A percentile compares a stretch with the other conserved stretches of the same genome.
Conservation (phyloP, 2,888 invertebrate genomes). For the Acrobasis repandana region DNA sequence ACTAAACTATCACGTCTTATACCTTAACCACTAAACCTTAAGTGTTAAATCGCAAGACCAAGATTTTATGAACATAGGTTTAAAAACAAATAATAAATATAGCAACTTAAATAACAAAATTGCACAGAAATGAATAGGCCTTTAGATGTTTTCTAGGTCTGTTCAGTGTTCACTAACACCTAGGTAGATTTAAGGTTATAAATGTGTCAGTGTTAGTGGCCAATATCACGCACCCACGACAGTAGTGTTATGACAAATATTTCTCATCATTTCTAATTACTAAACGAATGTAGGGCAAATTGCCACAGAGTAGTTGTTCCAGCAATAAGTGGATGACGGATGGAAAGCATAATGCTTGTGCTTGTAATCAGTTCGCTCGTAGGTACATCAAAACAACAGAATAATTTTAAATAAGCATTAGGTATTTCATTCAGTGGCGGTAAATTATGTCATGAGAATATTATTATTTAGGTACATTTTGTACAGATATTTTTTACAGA, state of each 20-base stretch:
- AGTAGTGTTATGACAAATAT: slow-evolving; percentile 14
- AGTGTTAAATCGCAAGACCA: too few species aligned
- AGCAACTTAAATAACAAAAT: too few species aligned
- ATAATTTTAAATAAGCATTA: not conserved
- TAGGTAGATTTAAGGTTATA: not conserved
- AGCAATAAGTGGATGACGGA: slow-evolving; percentile 5
- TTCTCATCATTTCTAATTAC: slow-evolving; percentile 13
- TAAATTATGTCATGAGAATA: not conserved
- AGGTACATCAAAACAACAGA: not conserved
- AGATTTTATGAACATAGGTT: too few species aligned
- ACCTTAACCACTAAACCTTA: too few species aligned
- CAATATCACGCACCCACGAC: slow-evolving; percentile 4
- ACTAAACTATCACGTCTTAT: too few species aligned
- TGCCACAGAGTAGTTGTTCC: slow-evolving; percentile 5
- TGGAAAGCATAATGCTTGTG: not conserved
- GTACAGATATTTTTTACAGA: too few species aligned
- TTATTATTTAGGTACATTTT: too few species aligned
- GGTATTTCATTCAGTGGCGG: not conserved
- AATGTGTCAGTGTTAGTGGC: slow-evolving; percentile 2
- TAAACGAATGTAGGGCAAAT: slow-evolving; percentile 14
- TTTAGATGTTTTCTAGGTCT: not conserved
- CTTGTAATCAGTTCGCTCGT: not conserved
- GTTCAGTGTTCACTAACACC: not conserved
- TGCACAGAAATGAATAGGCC: not conserved
- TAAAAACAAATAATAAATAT: too few species aligned